Percentiles rank a stretch among this genome's conserved stretches.
Conservation (phyloP, 2,797 vertebrate genomes). For the Sitta carolinensis region DNA sequence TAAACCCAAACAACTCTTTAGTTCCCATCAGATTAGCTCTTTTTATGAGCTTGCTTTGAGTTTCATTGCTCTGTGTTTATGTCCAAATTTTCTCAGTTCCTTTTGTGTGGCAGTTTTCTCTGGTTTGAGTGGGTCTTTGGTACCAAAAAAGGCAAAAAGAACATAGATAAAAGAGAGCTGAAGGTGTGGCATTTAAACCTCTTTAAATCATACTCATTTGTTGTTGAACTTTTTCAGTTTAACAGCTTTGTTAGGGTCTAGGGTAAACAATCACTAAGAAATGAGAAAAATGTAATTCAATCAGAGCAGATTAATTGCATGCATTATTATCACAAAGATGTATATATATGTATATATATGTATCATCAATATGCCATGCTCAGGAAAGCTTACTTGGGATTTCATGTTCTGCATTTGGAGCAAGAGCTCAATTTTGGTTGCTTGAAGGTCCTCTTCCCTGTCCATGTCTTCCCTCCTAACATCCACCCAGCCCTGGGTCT, state of each 20-base stretch:
- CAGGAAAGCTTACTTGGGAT: background rate
- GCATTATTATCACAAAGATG: background rate
- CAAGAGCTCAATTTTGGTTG: background rate
- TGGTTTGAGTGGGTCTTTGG: background rate
- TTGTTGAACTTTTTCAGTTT: background rate
- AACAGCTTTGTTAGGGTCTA: background rate
- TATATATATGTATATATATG: background rate
- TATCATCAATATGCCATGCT: background rate
- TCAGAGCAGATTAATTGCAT: background rate
- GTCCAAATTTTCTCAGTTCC: background rate
- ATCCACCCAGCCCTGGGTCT: background rate
- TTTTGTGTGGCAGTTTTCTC: background rate
- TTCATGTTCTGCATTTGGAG: background rate
- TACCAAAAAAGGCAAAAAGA: constrained; percentile 2
- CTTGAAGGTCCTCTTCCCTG: background rate
- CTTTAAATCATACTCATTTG: background rate
- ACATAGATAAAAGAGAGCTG: background rate
- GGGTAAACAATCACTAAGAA: background rate
- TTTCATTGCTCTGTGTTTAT: background rate
- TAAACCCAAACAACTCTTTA: background rate
- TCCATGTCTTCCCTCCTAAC: background rate
- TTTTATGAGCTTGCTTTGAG: constrained; percentile 6
- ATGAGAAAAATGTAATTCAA: background rate
- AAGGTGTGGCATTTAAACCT: background rate
- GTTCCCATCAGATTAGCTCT: background rate